Conservation (phyloP, 2,888 invertebrate genomes). For the Pollenia angustigena region DNA sequence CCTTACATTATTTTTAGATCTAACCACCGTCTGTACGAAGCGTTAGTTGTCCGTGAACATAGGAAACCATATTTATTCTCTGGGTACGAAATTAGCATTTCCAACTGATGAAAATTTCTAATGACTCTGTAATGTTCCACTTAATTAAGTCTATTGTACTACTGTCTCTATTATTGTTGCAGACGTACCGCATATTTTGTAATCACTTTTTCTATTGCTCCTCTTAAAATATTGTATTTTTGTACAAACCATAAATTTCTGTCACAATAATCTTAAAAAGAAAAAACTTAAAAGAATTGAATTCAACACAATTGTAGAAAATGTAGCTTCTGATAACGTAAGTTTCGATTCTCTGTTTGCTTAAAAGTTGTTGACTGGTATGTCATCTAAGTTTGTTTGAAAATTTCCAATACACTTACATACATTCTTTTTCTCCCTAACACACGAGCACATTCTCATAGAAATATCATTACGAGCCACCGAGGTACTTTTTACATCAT, state of each 20-base stretch:
- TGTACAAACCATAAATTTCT: slow-evolving; percentile 16
- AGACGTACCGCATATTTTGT: not conserved
- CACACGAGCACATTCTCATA: not conserved
- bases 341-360: not conserved
- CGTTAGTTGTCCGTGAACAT: no score
- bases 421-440: not conserved
- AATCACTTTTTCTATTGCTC: not conserved
- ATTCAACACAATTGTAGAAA: slow-evolving; percentile 25
- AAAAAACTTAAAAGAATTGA: not conserved
- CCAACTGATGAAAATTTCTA: no score
- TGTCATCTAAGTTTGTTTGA: not conserved
- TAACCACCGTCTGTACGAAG: no score
- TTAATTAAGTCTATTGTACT: not conserved
- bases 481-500: not conserved
- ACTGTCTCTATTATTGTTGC: not conserved
- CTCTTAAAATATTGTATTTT: not conserved
- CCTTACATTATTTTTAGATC: no score
- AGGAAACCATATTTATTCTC: no score
- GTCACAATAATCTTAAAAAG: slow-evolving; percentile 26
- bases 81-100: no score
- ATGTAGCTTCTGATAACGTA: not conserved
- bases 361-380: slow-evolving; percentile 11
- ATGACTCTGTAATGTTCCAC: not conserved
- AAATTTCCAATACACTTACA: not conserved
- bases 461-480: not conserved